phyloP scores from a whole-genome alignment of 2,888 invertebrate species.

The Amphimallon solstitiale region DNA sequence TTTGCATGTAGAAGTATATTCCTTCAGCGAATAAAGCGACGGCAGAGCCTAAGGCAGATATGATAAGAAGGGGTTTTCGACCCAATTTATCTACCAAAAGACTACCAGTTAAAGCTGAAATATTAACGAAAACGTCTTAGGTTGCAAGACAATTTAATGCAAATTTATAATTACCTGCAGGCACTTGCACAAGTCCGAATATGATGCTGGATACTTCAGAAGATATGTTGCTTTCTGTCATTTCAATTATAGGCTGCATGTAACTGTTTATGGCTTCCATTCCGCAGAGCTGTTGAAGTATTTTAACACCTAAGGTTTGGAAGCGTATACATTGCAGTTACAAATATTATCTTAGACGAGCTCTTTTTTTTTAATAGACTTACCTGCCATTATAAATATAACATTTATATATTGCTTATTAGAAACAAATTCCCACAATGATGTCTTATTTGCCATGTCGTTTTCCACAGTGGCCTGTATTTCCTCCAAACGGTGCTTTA shows the following conservation, averaged over 20 bases:
- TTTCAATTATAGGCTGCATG: conserved; percentile 69
- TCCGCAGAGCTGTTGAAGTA: conserved; percentile 71
- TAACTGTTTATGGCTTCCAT: conserved; percentile 69
- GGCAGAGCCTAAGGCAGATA: conserved; percentile 68
- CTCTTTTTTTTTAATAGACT: too few relatives aligned
- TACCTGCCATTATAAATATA: conserved; percentile 40
- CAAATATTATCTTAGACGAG: too few relatives aligned
- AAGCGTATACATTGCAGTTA: too few relatives aligned
- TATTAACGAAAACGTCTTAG: not conserved
- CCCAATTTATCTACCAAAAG: conserved; percentile 67
- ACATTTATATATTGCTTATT: conserved; percentile 41
- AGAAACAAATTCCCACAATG: conserved; percentile 56
- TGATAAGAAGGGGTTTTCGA: conserved; percentile 66
- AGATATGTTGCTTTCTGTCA: conserved; percentile 65
- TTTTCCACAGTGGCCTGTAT: conserved; percentile 57
- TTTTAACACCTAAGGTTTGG: conserved; percentile 64
- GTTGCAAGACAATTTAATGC: too few relatives aligned
- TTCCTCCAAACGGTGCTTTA: conserved; percentile 60
- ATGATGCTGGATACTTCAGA: conserved; percentile 69
- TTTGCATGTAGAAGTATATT: conserved; percentile 67
- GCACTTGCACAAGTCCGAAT: conserved; percentile 68
- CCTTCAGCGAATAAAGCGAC: conserved; percentile 66
- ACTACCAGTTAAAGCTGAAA: conserved; percentile 29
- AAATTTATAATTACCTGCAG: conserved; percentile 62
- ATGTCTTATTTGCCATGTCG: conserved; percentile 56